Evolutionary conservation across 2,888 invertebrate genomes (phyloP), one percentile per base, ranked within the genome.

Genomic region (Brachyopa scutellaris): DNA sequence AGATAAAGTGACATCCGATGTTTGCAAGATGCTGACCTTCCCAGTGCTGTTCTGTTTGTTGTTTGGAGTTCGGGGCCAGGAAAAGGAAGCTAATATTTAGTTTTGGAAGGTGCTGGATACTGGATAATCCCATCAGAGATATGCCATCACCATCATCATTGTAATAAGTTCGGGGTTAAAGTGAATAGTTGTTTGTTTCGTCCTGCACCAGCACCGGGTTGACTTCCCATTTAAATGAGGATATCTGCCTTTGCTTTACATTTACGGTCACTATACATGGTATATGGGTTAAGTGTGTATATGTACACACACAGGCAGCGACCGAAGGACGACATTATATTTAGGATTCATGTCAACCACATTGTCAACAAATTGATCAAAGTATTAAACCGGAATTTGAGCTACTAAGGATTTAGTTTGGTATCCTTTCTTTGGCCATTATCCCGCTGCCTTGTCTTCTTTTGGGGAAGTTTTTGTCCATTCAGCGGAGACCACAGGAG

Each of bases 361-460:
- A 82, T 77, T 82, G 82, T 82, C 82, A 72, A 72, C 82, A 82
- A 82, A 82, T 82, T 82, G 77, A 82, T 82, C 82, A 82, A 77
- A 72, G 82, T 77, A 82, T 82, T 77, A 82, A 61, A 45, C n/a
- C 47, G 23, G 61, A 66, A 77, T 82, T 59, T 66, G 70, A 82
- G 79, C 74, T 49, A 62, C 55, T 76, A 59, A 59, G 80, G 76
- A 80, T 80, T 80, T 70, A 69, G 66, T 80, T 69, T 62, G 80
- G 45, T 45, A 80, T 57, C 67, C 76, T 64, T 69, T 70, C 57
- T 42, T 64, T 57, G 29, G 64, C 72, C 33, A 66, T 70, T 76
- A 76, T 76, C 62, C 69, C 42, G 31, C 11, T 64, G n/a, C 45
- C 49, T 53, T 33, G 53, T 53, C 42, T 5, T 51, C 6, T 7